phyloP scores from a whole-genome alignment of 2,888 invertebrate species.

The Itoplectis maculator region DNA sequence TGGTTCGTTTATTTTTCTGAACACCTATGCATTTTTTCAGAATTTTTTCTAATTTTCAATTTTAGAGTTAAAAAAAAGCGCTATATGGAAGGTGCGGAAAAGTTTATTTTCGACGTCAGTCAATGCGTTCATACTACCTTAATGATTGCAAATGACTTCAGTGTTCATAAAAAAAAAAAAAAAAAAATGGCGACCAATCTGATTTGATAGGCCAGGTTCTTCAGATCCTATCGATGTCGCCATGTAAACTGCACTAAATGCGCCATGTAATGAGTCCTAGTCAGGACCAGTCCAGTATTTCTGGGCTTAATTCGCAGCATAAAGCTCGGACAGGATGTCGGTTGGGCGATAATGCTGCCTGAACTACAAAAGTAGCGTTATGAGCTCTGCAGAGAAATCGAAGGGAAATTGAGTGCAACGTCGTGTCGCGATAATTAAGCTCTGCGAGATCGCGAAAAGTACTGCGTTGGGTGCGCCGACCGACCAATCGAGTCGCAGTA shows the following conservation, averaged over 20 bases:
- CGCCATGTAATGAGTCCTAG: conserved; percentile 23
- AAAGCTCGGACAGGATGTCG: conserved; percentile 56
- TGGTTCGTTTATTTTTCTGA: too few relatives aligned
- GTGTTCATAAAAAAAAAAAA: background rate
- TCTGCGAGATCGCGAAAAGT: conserved; percentile 63
- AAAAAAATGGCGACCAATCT: too few relatives aligned
- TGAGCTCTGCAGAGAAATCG: conserved; percentile 70
- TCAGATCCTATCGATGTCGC: background rate
- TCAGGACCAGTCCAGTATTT: conserved; percentile 30
- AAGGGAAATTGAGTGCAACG: conserved; percentile 75
- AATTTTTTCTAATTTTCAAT: too few relatives aligned
- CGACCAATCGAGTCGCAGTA: conserved; percentile 60
- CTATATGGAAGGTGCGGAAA: too few relatives aligned
- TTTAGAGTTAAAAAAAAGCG: too few relatives aligned
- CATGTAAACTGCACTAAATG: background rate
- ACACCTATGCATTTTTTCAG: conserved; percentile 16
- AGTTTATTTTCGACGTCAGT: too few relatives aligned
- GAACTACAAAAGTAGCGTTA: conserved; percentile 51
- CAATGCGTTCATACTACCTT: background rate
- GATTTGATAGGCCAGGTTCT: conserved; percentile 49
- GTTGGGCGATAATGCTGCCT: conserved; percentile 22
- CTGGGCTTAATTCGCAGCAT: conserved; percentile 35
- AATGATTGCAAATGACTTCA: conserved; percentile 47
- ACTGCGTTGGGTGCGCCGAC: conserved; percentile 63
- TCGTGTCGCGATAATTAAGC: conserved; percentile 75